Evolutionary conservation across 2,888 invertebrate species (phyloP), one percentile per base, ranked within the genome.

Genomic region (Campopleginae sp.): DNA sequence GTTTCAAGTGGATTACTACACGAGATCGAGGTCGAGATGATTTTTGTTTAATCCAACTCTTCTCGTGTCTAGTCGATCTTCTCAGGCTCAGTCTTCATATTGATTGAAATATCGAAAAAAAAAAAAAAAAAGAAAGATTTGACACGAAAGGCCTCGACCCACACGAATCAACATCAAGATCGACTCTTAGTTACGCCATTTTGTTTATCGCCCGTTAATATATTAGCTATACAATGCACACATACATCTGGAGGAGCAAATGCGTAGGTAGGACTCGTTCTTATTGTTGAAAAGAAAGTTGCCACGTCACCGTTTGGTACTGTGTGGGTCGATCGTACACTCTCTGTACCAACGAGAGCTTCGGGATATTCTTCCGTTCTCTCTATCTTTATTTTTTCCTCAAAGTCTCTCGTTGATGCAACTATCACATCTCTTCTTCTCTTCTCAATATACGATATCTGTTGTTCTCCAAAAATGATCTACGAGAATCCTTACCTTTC

Each of bases 251-350:
- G 68, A 46, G 12, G 27, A 44, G 27, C 42, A 27, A 66, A 58
- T 48, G 87, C 84, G 87, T 87, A 82, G 87, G 87, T 78, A 87
- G 86, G 85, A 87, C 87, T 82, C 85, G 88, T 88, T 88, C 82
- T 82, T 83, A 88, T 87, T 87, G 87, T 88, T 82, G 70, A 87
- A 86, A 87, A 87, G 88, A 88, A 88, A 88, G 88, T 88, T 70
- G 86, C 80, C 86, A 83, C 85, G 87, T 88, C 88, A 88, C 84
- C 80, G 38, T 66, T 71, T 51, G 79, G 82, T 82, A 23, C 54
- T 63, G 85, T 82, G 85, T 85, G 82, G 85, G 85, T 74, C 72
- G 85, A 82, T 77, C 74, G 76, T 77, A 66, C 48, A 61, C 75
- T 48, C 63, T 51, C 44, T 44, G 44, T 51, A 61, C 78, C 38